phyloP scores from a whole-genome alignment of 53 echinoderm and acorn worm genomes.

The Antedon mediterranea region DNA sequence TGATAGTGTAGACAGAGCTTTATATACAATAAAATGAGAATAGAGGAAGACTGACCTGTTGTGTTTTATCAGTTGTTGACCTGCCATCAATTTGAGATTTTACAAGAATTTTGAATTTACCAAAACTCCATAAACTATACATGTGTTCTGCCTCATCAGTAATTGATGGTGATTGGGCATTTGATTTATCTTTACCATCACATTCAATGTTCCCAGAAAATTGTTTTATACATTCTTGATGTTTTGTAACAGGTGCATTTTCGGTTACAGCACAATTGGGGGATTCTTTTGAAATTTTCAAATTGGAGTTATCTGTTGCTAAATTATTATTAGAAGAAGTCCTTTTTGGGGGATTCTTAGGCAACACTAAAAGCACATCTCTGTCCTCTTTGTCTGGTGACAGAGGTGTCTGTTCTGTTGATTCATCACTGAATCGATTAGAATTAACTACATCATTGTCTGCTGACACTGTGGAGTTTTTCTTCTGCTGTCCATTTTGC shows the following conservation, averaged over 20 bases:
- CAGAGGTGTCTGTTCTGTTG: neutral
- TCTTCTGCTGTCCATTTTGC: neutral
- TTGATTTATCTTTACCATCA: neutral
- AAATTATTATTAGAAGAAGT: too few relatives aligned
- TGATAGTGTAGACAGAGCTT: too few relatives aligned
- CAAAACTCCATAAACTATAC: slow-evolving; percentile 38
- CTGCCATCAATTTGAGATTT: slow-evolving; percentile 20
- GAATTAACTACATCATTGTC: too few relatives aligned
- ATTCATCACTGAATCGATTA: too few relatives aligned
- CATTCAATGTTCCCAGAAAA: neutral
- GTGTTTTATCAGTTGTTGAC: neutral
- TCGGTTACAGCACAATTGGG: too few relatives aligned
- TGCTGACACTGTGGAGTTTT: slow-evolving; percentile 11
- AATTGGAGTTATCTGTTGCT: too few relatives aligned
- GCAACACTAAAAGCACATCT: neutral
- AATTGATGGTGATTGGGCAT: neutral
- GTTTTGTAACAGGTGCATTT: neutral
- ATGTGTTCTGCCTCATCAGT: slow-evolving; percentile 9
- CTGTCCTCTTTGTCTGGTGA: neutral
- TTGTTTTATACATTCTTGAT: too few relatives aligned
- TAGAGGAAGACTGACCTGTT: neutral
- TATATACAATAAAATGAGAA: too few relatives aligned
- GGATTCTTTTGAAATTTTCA: too few relatives aligned
- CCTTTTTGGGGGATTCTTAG: too few relatives aligned
- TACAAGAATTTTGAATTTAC: slow-evolving; percentile 19